Evolutionary conservation across 2,113 vertebrate species (phyloP), one percentile per base, ranked within the genome.

Genomic region (Carlito syrichta): DNA sequence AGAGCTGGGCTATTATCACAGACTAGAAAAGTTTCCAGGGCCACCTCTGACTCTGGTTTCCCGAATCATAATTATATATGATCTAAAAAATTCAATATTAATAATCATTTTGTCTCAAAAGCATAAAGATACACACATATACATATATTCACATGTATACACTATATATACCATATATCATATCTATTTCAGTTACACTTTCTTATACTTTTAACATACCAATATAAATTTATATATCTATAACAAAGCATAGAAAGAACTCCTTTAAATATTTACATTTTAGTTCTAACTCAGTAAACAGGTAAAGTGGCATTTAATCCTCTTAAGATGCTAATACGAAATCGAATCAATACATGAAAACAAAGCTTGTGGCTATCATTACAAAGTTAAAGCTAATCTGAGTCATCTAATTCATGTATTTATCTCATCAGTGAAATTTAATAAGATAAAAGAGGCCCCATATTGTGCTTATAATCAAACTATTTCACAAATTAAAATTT

Each of bases 381-480:
- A 87, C 60, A 82, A 92, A 40, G 66, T 88, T 81, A 93, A 96
- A 74, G 85, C 91, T 76, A 45, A 95, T 87, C 79, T 2, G 11
- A 48, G 68, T 94, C 58, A 90, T 76, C 4, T 73, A 96, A 83
- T 86, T 97, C 91, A 89, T 56, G 83, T 40, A 52, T 25, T 66
- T 83, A 43, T 82, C 97, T 50, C 48, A 94, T 54, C 12, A 77
- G 54, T 83, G 0, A 0, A 76, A 19, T 16, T 38, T 68, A 97
- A n/a, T 45, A 94, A 97, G 48, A 35, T 74, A 58, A 89, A 86
- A 94, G 45, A 91, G 63, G 6, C 0, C 74, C 45, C 7, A 8
- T 13, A 71, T 81, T 56, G 58, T 93, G 43, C 40, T 95, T 90
- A 92, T 95, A 92, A 90, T 96, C 81, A 96, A 78, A 89, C 19